Evolutionary conservation across 2,113 vertebrate genomes (phyloP).

Genomic region (Sigmodon hispidus): DNA sequence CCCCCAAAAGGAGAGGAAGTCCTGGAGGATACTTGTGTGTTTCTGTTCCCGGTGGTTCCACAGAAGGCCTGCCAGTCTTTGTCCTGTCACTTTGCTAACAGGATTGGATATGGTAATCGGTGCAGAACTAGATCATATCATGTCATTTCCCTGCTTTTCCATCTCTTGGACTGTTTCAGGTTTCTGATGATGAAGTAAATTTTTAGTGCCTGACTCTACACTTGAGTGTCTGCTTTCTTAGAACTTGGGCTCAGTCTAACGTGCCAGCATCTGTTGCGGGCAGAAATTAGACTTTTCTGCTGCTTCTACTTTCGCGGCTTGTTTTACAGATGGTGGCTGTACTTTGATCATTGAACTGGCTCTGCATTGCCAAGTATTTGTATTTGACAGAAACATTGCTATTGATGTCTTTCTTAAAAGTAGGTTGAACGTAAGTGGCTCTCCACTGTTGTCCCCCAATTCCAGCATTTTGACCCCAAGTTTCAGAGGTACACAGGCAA

Average conservation of each 20-base stretch:
- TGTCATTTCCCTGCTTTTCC: not conserved
- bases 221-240: not conserved
- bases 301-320: not conserved
- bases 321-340: not conserved
- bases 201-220: not conserved
- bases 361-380: slow-evolving; percentile 47
- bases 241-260: not conserved
- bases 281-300: not conserved
- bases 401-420: slow-evolving; percentile 58
- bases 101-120: fast-evolving
- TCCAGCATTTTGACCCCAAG: slow-evolving; percentile 58
- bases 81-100: too few species aligned
- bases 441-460: slow-evolving; percentile 44
- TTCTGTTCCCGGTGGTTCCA: not conserved
- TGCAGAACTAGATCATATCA: fast-evolving
- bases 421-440: slow-evolving; percentile 10
- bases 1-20: fast-evolving
- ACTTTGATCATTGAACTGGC: slow-evolving; percentile 48
- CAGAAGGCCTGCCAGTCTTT: too few species aligned
- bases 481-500: slow-evolving; percentile 66
- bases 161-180: not conserved
- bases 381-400: slow-evolving; percentile 59
- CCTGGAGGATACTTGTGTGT: not conserved
- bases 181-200: slow-evolving; percentile 26
- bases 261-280: not conserved